Evolutionary conservation across 2,797 vertebrate genomes (phyloP), one percentile per base, ranked within the genome.

Genomic region (Gymnocypris eckloni): DNA sequence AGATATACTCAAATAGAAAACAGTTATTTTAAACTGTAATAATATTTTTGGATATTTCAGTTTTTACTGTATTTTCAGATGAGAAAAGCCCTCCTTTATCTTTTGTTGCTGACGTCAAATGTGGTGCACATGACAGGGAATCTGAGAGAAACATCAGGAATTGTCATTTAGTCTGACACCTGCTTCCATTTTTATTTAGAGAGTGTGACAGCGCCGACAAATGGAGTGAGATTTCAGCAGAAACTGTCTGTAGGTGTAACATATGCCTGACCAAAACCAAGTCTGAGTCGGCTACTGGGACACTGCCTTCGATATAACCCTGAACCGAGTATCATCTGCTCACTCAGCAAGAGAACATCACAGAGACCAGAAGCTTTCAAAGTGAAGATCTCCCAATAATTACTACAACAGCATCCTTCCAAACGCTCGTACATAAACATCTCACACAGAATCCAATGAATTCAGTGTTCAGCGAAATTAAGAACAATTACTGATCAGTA

Each of bases 361-460:
- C 82, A 37, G 72, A 84, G 82, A 84, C 59, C 41, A 52, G 41
- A n/a, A 45, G 52, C 71, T 75, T 56, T 41, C 39, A 16, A 59
- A 73, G 41, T 33, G 50, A 73, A 50, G 43, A 50, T 59, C 22
- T 33, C 22, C 3, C 39, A 25, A 54, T 73, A 73, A 72, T 80
- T 79, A 76, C 64, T 66, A 33, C 64, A 66, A 66, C 13, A 16
- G 7, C 13, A 66, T 66, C 13, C 61, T 6, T 66, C 52, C 25
- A 85, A 10, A n/a, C 16, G 52, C 43, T 89, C 89, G n/a, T 50
- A 66, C 73, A 28, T 28, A 28, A 28, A 28, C 28, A 61, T 25
- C 56, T 59, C 22, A 22, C 59, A 56, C 28, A 72, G 50, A 9
- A 9, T 48, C 3, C 70, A 39, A 25, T 50, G 12, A 33, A 16